These are phyloP conservation scores for Aleiodes leptofemur DNA, from an alignment of 2,888 invertebrate genomes.

Conservation along the genomic window DNA sequence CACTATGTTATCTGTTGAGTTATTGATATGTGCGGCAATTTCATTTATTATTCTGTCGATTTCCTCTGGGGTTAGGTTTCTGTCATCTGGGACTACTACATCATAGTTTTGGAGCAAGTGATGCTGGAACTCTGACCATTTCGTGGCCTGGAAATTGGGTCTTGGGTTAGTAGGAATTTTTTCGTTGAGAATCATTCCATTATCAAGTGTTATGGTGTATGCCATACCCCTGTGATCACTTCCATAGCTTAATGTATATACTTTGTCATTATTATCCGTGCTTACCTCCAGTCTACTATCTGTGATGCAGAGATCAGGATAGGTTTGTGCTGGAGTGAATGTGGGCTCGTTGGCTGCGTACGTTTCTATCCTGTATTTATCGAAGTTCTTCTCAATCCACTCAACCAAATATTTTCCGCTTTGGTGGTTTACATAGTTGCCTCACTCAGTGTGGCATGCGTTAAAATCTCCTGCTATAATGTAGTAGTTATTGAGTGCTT, in stretches of 20 bases:
- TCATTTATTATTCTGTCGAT: background rate
- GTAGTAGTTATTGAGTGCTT: background rate
- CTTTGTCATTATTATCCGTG: background rate
- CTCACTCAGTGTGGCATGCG: background rate
- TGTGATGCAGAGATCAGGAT: conserved; percentile 23
- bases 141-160: too few species aligned
- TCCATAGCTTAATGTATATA: conserved; percentile 22
- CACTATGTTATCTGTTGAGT: background rate
- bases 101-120: background rate
- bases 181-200: background rate
- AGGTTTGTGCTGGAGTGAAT: conserved; percentile 18
- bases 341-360: background rate
- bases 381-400: background rate
- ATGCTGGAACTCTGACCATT: background rate
- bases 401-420: background rate
- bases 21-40: conserved; percentile 8
- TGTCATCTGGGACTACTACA: background rate
- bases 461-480: conserved; percentile 23
- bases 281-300: conserved; percentile 7
- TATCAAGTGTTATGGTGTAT: background rate
- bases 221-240: conserved; percentile 35
- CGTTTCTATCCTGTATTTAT: background rate
- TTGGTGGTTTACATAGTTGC: background rate
- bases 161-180: background rate
- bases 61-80: conserved; percentile 14